phyloP scores from a whole-genome alignment of 2,797 vertebrate species.

The Eulemur albifrons region DNA sequence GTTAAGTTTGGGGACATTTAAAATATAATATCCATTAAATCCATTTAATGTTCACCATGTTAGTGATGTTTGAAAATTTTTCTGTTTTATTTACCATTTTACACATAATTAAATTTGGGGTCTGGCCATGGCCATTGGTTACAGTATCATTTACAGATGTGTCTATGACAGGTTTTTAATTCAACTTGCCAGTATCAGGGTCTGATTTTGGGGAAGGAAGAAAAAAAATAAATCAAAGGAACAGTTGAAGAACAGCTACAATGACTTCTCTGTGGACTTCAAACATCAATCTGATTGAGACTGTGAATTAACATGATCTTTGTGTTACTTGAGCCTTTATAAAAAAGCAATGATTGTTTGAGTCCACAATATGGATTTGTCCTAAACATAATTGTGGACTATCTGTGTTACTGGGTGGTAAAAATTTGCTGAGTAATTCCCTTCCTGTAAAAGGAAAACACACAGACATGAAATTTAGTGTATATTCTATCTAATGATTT shows the following conservation, averaged over 20 bases:
- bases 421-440: slow-evolving; percentile 9
- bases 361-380: slow-evolving; percentile 48
- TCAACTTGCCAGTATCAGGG: slow-evolving; percentile 17
- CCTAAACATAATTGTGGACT: slow-evolving; percentile 27
- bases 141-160: background rate
- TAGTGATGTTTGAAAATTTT: slow-evolving; percentile 39
- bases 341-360: slow-evolving; percentile 25
- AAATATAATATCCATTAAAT: slow-evolving; percentile 32
- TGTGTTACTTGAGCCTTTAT: slow-evolving; percentile 46
- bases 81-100: slow-evolving; percentile 56
- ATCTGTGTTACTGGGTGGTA: slow-evolving; percentile 43
- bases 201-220: background rate
- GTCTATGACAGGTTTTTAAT: slow-evolving; percentile 33
- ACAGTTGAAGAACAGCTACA: slow-evolving; percentile 34
- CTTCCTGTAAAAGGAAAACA: background rate
- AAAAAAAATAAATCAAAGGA: slow-evolving; percentile 43
- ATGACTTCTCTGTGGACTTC: slow-evolving; percentile 48
- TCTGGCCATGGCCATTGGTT: slow-evolving; percentile 7
- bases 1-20: slow-evolving; percentile 49
- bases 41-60: slow-evolving; percentile 39
- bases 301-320: slow-evolving; percentile 13
- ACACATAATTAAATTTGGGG: slow-evolving; percentile 39
- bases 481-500: background rate
- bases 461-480: background rate
- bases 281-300: slow-evolving; percentile 10